Conservation (phyloP, 2,797 vertebrate species). For the Lateolabrax maculatus region DNA sequence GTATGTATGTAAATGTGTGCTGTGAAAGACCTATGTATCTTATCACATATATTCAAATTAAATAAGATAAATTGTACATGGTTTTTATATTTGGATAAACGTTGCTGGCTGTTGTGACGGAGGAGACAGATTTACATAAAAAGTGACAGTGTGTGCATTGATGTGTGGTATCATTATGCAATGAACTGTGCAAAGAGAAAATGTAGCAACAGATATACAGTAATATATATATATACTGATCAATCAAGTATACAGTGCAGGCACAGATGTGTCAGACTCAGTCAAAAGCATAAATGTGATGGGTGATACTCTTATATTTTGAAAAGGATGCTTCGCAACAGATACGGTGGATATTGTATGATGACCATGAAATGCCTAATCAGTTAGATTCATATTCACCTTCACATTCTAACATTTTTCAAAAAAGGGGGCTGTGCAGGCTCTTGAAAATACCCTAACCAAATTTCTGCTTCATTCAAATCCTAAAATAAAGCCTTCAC, state of each 20-base stretch:
- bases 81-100: constrained; percentile 6
- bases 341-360: constrained; percentile 24
- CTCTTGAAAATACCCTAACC: constrained; percentile 18
- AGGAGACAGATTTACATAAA: constrained; percentile 42
- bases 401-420: constrained; percentile 26
- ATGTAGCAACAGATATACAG: neutral
- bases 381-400: constrained; percentile 38
- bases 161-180: constrained; percentile 43
- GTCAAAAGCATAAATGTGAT: neutral
- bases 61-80: constrained; percentile 7
- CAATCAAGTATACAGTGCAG: neutral
- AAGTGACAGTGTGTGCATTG: constrained; percentile 16
- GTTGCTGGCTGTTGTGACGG: constrained; percentile 17
- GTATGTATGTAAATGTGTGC: constrained; percentile 1
- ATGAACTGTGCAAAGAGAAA: constrained; percentile 28
- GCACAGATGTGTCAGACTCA: neutral
- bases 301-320: constrained; percentile 1
- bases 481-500: constrained; percentile 27
- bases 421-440: neutral
- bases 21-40: neutral
- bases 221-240: neutral
- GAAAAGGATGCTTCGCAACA: neutral
- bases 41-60: constrained; percentile 26
- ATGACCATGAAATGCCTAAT: constrained; percentile 38
- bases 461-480: constrained; percentile 44